Base-by-base conservation (phyloP, 2,113 vertebrate genomes). In the human (Homo sapiens) region DNA sequence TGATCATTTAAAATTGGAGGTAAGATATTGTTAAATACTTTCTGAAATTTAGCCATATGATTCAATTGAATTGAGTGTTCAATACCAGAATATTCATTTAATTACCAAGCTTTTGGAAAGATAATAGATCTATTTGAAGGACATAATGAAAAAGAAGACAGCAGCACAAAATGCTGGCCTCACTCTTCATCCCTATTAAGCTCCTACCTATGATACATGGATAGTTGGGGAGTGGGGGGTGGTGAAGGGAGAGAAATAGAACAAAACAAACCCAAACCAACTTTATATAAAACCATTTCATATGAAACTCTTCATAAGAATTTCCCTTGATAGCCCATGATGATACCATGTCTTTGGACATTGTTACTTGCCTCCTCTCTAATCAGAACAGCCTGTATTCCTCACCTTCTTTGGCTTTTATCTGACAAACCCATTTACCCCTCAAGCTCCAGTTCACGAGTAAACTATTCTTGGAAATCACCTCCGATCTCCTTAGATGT, bases 171-270 rank as follows among this genome's bases (percentile, higher is more conserved):
- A 20, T 9, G 10, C 27, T 18, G 16, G 1, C 55, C 55, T 83
- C n/a, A 2, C 0, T 72, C 40, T 93, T 75, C 61, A 78, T n/a
- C 32, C 30, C 35, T 52, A 3, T 35, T 4, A 10, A 7, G 4
- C 8, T 20, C 22, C 20, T 6, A 61, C 22, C 18, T 91, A 43
- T 52, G 10, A 1, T 32, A 8, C 10, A 48, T 30, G 73, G 48
- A 30, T n/a, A 32, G 52, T 48, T 35, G 8, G 0, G 11, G 45
- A 43, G 9, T 9, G 1, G 32, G 12, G 1, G 2, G 1, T 13
- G 2, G 4, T 12, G 38, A 27, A 16, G 35, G 8, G 23, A 5
- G 17, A 22, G 23, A 85, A 72, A 11, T 3, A 43, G 1, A 59
- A 30, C 2, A 32, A 85, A 59, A 30, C 11, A 50, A 35, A 43